phyloP scores from a whole-genome alignment of 2,888 invertebrate genomes.

The Callimorpha dominula region DNA sequence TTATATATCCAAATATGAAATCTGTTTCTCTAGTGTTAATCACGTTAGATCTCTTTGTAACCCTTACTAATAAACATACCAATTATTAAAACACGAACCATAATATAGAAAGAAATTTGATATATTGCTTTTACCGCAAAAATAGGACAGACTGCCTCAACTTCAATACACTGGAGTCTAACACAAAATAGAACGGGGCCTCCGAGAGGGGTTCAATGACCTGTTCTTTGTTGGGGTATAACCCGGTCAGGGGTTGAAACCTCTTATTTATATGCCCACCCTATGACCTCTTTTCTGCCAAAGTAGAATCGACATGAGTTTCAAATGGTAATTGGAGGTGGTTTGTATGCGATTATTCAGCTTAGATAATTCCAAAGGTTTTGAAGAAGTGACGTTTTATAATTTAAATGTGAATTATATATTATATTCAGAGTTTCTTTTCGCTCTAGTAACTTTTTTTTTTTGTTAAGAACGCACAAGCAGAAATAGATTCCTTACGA shows the following conservation, averaged over 20 bases:
- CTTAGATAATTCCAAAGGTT: not conserved
- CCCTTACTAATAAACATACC: no score
- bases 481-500: no score
- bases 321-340: constrained; percentile 34
- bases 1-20: no score
- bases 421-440: not conserved
- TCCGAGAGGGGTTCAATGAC: constrained; percentile 42
- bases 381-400: not conserved
- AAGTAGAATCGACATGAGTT: constrained; percentile 32
- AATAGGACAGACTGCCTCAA: constrained; percentile 24
- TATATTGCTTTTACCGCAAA: constrained; percentile 2
- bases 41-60: no score
- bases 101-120: not conserved
- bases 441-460: no score
- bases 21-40: no score
- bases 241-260: constrained; percentile 60
- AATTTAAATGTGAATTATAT: not conserved
- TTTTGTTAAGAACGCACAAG: no score
- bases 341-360: constrained; percentile 1
- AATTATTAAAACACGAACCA: not conserved
- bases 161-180: constrained; percentile 30
- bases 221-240: constrained; percentile 54
- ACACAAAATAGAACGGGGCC: constrained; percentile 40
- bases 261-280: constrained; percentile 47
- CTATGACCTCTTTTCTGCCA: constrained; percentile 44